Evolutionary conservation across 2,888 invertebrate species (phyloP).

Genomic region (Hyppa rectilinea): DNA sequence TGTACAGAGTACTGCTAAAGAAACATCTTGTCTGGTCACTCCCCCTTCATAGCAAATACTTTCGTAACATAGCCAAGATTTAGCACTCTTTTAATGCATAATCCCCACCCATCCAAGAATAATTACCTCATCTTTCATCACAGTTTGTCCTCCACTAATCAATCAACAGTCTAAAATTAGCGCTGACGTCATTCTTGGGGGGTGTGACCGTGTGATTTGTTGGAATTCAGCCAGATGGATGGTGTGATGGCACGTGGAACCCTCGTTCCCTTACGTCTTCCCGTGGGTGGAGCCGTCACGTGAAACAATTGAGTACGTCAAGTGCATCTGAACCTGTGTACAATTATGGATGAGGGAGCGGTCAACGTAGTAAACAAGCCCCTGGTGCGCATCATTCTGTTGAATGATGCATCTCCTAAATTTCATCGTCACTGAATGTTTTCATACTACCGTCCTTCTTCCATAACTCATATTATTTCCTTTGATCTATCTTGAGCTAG

Average conservation of each 20-base stretch:
- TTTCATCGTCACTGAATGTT: slow-evolving; percentile 12
- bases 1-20: no score
- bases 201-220: slow-evolving; percentile 75
- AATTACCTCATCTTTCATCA: slow-evolving; percentile 28
- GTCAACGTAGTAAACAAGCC: slow-evolving; percentile 33
- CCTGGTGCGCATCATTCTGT: neutral
- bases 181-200: slow-evolving; percentile 65
- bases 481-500: neutral
- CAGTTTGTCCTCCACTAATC: slow-evolving; percentile 17
- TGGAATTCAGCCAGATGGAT: slow-evolving; percentile 62
- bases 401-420: slow-evolving; percentile 1
- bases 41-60: neutral
- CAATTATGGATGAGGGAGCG: slow-evolving; percentile 21
- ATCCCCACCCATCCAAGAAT: neutral
- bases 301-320: slow-evolving; percentile 28
- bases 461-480: no score
- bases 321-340: slow-evolving; percentile 15
- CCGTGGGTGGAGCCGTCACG: slow-evolving; percentile 55
- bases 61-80: neutral
- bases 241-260: slow-evolving; percentile 67
- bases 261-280: slow-evolving; percentile 51
- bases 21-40: neutral
- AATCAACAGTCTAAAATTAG: slow-evolving; percentile 37
- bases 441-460: neutral
- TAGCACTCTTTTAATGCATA: neutral